phyloP scores from a whole-genome alignment of 2,113 vertebrate species.

The Leucoraja erinaceus region DNA sequence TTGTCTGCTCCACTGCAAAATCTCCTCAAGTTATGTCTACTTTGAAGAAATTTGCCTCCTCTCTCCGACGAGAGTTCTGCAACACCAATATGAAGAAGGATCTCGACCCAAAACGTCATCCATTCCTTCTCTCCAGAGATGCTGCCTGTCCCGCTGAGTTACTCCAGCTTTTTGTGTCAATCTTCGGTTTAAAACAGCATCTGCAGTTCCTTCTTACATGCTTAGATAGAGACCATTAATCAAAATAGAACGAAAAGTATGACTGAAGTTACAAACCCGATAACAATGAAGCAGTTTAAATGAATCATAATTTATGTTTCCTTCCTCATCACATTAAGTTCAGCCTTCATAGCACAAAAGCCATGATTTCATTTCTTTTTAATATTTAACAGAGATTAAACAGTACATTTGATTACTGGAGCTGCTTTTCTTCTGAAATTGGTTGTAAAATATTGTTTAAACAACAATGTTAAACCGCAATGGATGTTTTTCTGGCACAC shows the following conservation, averaged over 20 bases:
- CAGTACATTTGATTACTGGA: not conserved
- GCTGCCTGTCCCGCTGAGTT: no score
- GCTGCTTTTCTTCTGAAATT: not conserved
- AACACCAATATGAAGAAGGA: no score
- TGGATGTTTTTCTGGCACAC: not conserved
- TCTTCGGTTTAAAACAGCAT: no score
- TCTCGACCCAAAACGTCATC: no score
- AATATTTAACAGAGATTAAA: not conserved
- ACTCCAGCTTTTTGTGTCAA: no score
- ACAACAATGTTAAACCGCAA: not conserved
- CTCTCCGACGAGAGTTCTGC: no score
- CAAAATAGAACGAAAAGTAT: not conserved
- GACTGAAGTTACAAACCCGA: not conserved
- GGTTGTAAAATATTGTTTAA: not conserved
- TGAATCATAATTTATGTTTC: not conserved
- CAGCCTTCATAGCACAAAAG: not conserved
- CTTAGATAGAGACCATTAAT: not conserved
- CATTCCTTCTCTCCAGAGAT: no score
- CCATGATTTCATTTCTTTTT: not conserved
- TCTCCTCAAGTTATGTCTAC: no score
- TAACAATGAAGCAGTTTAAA: not conserved
- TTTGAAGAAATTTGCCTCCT: no score
- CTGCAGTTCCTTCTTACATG: no score
- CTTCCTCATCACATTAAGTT: not conserved
- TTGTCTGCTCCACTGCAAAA: no score